Percentiles rank a stretch among this genome's conserved stretches.
These are phyloP conservation scores for Xenus cinereus DNA, from an alignment of 2,113 vertebrate species.

Conservation along the genomic window DNA sequence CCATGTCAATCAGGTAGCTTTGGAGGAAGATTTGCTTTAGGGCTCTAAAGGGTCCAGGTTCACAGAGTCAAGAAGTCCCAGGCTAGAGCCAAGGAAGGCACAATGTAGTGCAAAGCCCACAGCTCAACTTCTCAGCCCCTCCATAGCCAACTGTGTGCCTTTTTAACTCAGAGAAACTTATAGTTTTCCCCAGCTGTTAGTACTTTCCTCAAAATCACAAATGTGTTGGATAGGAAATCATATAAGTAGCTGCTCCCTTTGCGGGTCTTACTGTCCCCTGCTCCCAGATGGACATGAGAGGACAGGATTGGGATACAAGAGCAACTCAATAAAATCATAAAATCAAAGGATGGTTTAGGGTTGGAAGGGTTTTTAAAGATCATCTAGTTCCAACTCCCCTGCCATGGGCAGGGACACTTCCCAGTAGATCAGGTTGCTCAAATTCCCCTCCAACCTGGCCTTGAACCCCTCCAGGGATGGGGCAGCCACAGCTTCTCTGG, in stretches of 20 bases:
- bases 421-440: background rate
- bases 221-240: background rate
- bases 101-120: rapidly evolving
- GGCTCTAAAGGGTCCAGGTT: background rate
- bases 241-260: background rate
- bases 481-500: background rate
- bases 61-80: background rate
- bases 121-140: background rate
- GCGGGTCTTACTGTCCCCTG: rapidly evolving
- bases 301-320: background rate
- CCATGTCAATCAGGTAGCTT: background rate
- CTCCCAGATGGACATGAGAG: background rate
- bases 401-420: background rate
- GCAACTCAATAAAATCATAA: background rate
- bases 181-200: rapidly evolving
- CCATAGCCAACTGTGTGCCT: rapidly evolving
- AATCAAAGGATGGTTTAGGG: background rate
- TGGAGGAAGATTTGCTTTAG: background rate
- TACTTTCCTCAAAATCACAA: background rate
- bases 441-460: background rate
- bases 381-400: background rate
- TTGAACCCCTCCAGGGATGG: background rate
- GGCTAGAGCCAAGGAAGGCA: background rate
- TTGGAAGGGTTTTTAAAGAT: background rate
- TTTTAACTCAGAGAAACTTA: background rate